Conservation (phyloP, 2,888 invertebrate species). For the Antheraea yamamai region DNA sequence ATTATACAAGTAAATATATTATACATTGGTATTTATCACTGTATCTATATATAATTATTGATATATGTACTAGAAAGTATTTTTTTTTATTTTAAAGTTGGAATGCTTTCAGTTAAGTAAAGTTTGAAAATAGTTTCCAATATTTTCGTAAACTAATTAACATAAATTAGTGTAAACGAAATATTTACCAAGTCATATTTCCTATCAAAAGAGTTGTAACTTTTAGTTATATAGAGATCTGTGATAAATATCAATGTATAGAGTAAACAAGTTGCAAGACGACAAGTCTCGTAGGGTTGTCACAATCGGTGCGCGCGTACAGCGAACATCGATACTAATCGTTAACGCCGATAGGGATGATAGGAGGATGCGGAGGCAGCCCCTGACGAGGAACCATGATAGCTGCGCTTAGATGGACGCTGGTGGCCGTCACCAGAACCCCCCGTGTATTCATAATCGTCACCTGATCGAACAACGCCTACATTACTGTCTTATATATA, state of each 20-base stretch:
- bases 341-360: slow-evolving; percentile 77
- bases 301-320: not conserved
- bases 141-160: not conserved
- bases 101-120: not conserved
- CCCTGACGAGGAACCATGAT: slow-evolving; percentile 65
- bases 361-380: slow-evolving; percentile 71
- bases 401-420: slow-evolving; percentile 70
- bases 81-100: not conserved
- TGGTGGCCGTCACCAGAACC: slow-evolving; percentile 78
- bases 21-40: slow-evolving; percentile 20
- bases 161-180: too few species aligned
- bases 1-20: slow-evolving; percentile 60
- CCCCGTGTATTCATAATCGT: slow-evolving; percentile 78
- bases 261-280: not conserved
- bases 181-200: not conserved
- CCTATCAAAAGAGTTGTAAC: not conserved
- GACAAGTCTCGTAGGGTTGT: slow-evolving; percentile 5
- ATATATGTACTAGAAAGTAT: not conserved
- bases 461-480: slow-evolving; percentile 49
- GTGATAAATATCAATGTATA: slow-evolving; percentile 7
- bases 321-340: slow-evolving; percentile 36
- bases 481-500: slow-evolving; percentile 2
- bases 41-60: slow-evolving; percentile 32
- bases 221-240: not conserved
- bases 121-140: not conserved